Percentiles rank a stretch among this genome's conserved stretches.
These are phyloP conservation scores for Rhinophrynus dorsalis DNA, from an alignment of 2,797 vertebrate species.

Conservation along the genomic window DNA sequence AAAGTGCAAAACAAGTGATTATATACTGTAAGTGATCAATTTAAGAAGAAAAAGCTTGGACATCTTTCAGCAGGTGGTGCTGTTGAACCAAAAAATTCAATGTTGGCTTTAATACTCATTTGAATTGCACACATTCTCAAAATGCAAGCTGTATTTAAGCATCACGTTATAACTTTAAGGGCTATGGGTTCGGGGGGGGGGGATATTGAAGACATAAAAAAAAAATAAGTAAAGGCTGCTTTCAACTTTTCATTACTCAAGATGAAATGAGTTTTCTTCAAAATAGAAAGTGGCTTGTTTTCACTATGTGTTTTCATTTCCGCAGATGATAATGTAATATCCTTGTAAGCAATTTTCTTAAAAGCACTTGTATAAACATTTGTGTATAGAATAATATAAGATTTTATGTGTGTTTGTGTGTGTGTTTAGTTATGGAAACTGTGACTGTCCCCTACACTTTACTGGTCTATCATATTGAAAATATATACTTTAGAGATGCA, in stretches of 20 bases:
- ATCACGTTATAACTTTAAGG: constrained; percentile 29
- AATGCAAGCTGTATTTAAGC: not conserved
- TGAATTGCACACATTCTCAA: not conserved
- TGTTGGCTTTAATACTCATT: not conserved
- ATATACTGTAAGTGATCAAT: too few species aligned
- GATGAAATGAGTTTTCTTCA: constrained; percentile 35
- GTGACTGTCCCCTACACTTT: too few species aligned
- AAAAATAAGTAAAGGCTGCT: constrained; percentile 11
- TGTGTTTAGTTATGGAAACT: not conserved
- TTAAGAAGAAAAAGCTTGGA: not conserved
- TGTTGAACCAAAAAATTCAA: constrained; percentile 18
- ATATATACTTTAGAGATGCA: too few species aligned
- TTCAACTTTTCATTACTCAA: constrained; percentile 36
- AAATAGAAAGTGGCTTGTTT: constrained; percentile 38
- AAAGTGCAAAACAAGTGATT: too few species aligned
- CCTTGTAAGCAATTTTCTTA: constrained; percentile 27
- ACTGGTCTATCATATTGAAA: too few species aligned
- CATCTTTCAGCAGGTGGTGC: constrained; percentile 19
- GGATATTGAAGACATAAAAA: constrained; percentile 22
- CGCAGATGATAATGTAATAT: constrained; percentile 31
- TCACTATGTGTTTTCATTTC: constrained; percentile 35
- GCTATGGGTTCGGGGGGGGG: constrained; percentile 4
- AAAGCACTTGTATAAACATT: not conserved
- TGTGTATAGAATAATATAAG: not conserved
- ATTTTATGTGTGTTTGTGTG: not conserved